Conservation (phyloP, 2,888 invertebrate species). For the Pandemis heparana region DNA sequence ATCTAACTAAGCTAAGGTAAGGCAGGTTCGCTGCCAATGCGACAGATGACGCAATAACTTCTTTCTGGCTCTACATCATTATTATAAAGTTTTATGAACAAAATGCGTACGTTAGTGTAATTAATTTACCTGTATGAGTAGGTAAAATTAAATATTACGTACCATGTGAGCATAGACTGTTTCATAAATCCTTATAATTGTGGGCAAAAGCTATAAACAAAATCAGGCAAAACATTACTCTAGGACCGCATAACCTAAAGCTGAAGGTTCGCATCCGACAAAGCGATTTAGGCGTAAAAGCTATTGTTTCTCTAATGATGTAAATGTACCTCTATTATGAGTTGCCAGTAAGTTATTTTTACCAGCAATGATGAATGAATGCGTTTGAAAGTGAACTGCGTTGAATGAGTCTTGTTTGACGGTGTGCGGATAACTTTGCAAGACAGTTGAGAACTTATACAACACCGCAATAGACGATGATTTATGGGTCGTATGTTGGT, state of each 20-base stretch:
- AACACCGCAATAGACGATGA: slow-evolving; percentile 2
- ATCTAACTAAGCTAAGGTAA: too few relatives aligned
- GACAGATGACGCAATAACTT: too few relatives aligned
- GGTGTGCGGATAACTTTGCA: slow-evolving; percentile 8
- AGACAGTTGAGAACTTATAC: neutral
- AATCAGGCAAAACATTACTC: neutral
- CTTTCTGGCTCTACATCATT: too few relatives aligned
- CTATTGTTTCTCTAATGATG: slow-evolving; percentile 10
- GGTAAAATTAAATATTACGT: too few relatives aligned
- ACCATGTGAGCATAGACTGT: too few relatives aligned
- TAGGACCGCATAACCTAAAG: neutral
- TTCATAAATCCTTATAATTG: neutral
- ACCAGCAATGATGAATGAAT: slow-evolving; percentile 12
- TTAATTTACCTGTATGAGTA: too few relatives aligned
- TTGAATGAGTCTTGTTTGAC: slow-evolving; percentile 9
- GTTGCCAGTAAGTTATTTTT: slow-evolving; percentile 19
- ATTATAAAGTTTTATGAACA: too few relatives aligned
- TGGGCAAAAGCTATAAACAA: neutral
- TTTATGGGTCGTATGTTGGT: slow-evolving; percentile 3
- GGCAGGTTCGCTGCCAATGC: too few relatives aligned
- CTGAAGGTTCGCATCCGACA: neutral
- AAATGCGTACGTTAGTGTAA: too few relatives aligned
- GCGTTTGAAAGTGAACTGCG: slow-evolving; percentile 28
- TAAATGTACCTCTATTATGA: slow-evolving; percentile 11
- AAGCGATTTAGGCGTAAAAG: slow-evolving; percentile 6